A percentile compares a stretch with the other conserved stretches of the same genome.
phyloP scores from a whole-genome alignment of 2,113 vertebrate genomes.

The Nesogale talazaci region DNA sequence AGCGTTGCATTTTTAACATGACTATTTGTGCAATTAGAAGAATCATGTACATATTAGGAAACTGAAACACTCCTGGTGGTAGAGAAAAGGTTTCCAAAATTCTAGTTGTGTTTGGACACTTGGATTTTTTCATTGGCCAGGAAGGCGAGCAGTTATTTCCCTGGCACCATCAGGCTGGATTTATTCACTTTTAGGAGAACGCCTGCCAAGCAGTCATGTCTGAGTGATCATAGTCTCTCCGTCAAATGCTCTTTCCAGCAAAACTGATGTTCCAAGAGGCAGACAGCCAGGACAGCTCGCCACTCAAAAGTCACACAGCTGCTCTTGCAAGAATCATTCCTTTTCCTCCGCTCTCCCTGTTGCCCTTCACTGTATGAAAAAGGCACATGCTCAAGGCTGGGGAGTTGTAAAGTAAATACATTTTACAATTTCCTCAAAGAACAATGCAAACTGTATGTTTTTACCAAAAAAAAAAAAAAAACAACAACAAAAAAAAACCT shows the following conservation, averaged over 20 bases:
- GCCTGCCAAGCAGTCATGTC: not conserved
- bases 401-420: constrained; percentile 27
- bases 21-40: not conserved
- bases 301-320: not conserved
- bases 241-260: not conserved
- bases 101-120: not conserved
- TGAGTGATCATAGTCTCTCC: not conserved
- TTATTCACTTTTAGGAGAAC: not conserved
- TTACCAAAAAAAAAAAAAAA: not conserved
- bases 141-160: not conserved
- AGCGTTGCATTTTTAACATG: not conserved
- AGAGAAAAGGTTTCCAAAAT: constrained; percentile 12
- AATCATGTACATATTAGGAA: not conserved
- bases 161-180: not conserved
- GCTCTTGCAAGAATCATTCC: not conserved
- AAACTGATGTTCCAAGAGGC: not conserved
- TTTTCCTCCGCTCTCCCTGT: not conserved
- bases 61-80: not conserved
- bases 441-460: not conserved
- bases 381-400: not conserved
- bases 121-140: not conserved
- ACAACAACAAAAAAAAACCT: too few relatives aligned
- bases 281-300: not conserved
- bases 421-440: not conserved
- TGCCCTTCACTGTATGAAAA: not conserved